phyloP scores from a whole-genome alignment of 2,888 invertebrate species.

The Cecidostiba fungosa region DNA sequence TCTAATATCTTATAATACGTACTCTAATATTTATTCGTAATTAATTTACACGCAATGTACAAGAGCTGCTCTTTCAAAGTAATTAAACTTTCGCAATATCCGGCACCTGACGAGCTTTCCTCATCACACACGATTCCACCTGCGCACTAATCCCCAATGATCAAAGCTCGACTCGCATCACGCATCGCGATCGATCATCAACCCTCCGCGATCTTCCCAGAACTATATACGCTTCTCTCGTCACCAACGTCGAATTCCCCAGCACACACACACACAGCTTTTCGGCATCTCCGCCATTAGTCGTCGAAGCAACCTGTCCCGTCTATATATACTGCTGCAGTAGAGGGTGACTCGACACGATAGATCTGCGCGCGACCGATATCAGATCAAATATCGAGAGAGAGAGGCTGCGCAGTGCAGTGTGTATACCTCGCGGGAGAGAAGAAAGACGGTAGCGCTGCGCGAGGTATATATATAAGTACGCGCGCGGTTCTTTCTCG shows the following conservation, averaged over 20 bases:
- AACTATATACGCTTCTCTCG: neutral
- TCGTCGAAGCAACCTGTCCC: neutral
- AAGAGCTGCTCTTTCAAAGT: too few relatives aligned
- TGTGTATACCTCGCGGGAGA: neutral
- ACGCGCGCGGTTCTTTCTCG: neutral
- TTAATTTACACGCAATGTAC: too few relatives aligned
- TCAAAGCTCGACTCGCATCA: neutral
- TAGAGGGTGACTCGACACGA: slow-evolving; percentile 21
- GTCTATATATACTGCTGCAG: neutral
- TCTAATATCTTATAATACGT: too few relatives aligned
- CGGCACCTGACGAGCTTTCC: too few relatives aligned
- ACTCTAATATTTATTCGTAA: neutral
- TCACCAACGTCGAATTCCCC: neutral
- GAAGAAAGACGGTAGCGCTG: slow-evolving; percentile 5
- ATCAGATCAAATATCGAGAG: slow-evolving; percentile 33
- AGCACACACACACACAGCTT: neutral
- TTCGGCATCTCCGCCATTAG: neutral
- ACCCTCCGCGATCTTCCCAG: slow-evolving; percentile 3
- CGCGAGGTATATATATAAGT: slow-evolving; percentile 7
- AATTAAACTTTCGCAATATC: too few relatives aligned
- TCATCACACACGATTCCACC: neutral
- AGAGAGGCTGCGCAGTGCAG: neutral
- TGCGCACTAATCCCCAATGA: neutral
- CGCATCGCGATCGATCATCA: neutral
- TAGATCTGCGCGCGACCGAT: slow-evolving; percentile 30